Percentiles rank a stretch among this genome's conserved stretches.
These are phyloP conservation scores for Alauda arvensis DNA, from an alignment of 2,797 vertebrate species.

Conservation along the genomic window DNA sequence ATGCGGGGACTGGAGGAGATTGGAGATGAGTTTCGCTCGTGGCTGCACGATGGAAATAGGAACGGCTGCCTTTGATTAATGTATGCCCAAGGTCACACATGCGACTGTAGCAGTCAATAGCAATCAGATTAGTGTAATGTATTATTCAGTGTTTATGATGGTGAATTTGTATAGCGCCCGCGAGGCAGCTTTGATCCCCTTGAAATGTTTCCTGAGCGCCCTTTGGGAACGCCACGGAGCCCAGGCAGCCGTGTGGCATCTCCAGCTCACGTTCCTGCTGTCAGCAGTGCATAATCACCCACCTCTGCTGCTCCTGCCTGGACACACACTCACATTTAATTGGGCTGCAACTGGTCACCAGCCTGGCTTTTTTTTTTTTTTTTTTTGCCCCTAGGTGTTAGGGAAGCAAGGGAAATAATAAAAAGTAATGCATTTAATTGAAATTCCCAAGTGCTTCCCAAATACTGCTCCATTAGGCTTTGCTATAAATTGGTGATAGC, in stretches of 20 bases:
- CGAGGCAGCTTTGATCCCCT: constrained; percentile 52
- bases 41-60: constrained; percentile 1
- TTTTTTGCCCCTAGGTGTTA: background rate
- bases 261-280: background rate
- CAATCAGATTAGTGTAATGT: constrained; percentile 66
- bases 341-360: background rate
- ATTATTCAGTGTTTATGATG: constrained; percentile 69
- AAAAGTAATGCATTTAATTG: background rate
- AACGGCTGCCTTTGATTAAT: constrained; percentile 57
- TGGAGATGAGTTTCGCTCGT: constrained; percentile 10
- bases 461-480: background rate
- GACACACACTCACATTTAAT: background rate
- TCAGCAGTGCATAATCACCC: background rate
- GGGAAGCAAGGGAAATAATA: background rate
- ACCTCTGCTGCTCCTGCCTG: background rate
- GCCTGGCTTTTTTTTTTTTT: background rate
- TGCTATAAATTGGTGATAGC: background rate
- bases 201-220: constrained; percentile 39
- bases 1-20: background rate
- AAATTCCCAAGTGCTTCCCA: background rate
- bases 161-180: constrained; percentile 44
- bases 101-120: constrained; percentile 57
- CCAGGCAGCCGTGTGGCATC: background rate
- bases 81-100: constrained; percentile 52
- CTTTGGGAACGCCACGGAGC: constrained; percentile 26